phyloP scores from a whole-genome alignment of 2,113 vertebrate genomes.

The Stercorarius parasiticus region DNA sequence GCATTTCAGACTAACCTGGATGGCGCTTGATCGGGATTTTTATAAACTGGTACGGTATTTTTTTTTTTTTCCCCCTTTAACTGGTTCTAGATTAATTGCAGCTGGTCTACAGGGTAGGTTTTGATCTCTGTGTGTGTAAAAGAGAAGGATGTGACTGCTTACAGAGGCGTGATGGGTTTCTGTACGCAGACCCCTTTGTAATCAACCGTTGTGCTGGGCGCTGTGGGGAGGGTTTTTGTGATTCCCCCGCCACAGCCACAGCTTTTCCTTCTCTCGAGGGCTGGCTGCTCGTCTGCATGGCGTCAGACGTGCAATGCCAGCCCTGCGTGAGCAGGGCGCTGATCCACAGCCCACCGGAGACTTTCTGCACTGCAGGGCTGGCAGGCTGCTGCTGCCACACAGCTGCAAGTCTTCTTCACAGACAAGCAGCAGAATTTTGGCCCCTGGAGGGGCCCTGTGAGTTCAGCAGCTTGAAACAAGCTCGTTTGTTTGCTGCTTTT shows the following conservation, averaged over 20 bases:
- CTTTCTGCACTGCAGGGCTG: slow-evolving; percentile 84
- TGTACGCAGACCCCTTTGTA: background rate
- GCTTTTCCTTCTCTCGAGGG: slow-evolving; percentile 4
- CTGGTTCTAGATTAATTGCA: slow-evolving; percentile 37
- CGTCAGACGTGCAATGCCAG: slow-evolving; percentile 20
- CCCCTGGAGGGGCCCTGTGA: slow-evolving; percentile 70
- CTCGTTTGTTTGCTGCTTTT: slow-evolving; percentile 63
- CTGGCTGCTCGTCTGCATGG: background rate
- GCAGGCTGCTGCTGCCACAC: slow-evolving; percentile 86
- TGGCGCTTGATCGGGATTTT: background rate
- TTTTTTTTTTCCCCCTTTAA: slow-evolving; percentile 24
- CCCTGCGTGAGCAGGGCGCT: slow-evolving; percentile 68
- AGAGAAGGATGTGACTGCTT: background rate
- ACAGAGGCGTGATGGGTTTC: background rate
- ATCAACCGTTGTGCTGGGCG: background rate
- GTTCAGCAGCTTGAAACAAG: slow-evolving; percentile 72
- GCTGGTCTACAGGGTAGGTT: slow-evolving; percentile 12
- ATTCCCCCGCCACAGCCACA: background rate
- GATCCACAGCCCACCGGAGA: slow-evolving; percentile 81
- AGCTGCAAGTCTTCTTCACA: slow-evolving; percentile 87
- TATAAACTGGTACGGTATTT: background rate
- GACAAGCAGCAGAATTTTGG: slow-evolving; percentile 81
- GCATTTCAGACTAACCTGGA: background rate
- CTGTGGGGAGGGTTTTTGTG: slow-evolving; percentile 24
- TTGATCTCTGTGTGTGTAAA: background rate